Evolutionary conservation across 2,888 invertebrate genomes (phyloP).

Genomic region (Orthosia gothica): DNA sequence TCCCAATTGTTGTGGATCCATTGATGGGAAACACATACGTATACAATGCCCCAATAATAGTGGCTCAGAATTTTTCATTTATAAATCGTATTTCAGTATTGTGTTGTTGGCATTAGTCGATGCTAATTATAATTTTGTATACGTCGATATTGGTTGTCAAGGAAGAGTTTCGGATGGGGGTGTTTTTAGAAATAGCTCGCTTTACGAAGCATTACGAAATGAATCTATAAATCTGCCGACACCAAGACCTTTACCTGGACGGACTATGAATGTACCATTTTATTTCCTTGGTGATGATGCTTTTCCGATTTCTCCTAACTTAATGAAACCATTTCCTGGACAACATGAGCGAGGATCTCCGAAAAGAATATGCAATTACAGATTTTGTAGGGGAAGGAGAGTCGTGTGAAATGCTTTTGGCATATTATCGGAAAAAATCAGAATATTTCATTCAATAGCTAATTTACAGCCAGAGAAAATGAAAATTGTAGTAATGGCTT

Average conservation of each 20-base stretch:
- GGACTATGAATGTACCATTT: constrained; percentile 9
- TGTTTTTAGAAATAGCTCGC: constrained; percentile 2
- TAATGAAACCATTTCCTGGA: constrained; percentile 17
- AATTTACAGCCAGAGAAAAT: constrained; percentile 16
- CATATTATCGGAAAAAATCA: constrained; percentile 17
- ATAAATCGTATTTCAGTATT: constrained; percentile 16
- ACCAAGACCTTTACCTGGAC: constrained; percentile 8
- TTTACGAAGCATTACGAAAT: constrained; percentile 11
- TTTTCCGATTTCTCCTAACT: constrained; percentile 7
- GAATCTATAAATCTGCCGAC: constrained; percentile 10
- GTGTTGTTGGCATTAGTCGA: constrained; percentile 6
- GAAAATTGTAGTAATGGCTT: constrained; percentile 7
- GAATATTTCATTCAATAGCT: constrained; percentile 17
- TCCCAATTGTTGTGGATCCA: constrained; percentile 1
- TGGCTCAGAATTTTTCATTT: constrained; percentile 5
- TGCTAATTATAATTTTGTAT: constrained; percentile 5
- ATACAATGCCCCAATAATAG: constrained; percentile 5
- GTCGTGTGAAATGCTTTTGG: constrained; percentile 16
- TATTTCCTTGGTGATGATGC: constrained; percentile 12
- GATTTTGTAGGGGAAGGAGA: constrained; percentile 16
- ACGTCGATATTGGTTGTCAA: constrained; percentile 8
- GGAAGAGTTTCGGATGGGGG: constrained; percentile 10
- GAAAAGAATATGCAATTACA: constrained; percentile 19
- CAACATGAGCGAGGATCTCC: constrained; percentile 6
- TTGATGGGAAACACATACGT: constrained; percentile 9